phyloP scores from a whole-genome alignment of 2,113 vertebrate genomes.

The Equus quagga region DNA sequence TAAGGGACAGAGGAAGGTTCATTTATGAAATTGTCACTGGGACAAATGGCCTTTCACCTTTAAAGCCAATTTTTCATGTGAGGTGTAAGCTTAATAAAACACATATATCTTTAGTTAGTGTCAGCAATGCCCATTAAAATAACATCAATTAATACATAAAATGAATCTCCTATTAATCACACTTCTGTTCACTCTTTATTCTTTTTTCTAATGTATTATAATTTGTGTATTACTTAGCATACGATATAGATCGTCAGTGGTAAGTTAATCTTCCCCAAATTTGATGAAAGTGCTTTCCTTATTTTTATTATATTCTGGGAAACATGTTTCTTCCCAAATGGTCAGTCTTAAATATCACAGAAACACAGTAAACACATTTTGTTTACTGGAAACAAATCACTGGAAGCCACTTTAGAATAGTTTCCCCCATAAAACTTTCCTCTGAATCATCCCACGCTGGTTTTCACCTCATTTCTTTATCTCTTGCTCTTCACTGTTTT shows the following conservation, averaged over 20 bases:
- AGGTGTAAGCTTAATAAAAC: background rate
- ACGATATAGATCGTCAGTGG: background rate
- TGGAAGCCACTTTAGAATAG: background rate
- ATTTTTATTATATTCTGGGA: background rate
- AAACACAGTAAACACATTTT: background rate
- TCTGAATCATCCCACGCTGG: background rate
- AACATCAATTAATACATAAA: constrained; percentile 45
- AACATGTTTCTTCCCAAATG: background rate
- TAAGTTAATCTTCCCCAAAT: background rate
- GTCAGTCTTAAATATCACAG: background rate
- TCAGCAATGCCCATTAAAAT: constrained; percentile 26
- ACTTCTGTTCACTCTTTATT: background rate
- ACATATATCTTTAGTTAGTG: background rate
- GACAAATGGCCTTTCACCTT: background rate
- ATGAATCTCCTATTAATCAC: background rate
- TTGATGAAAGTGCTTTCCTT: background rate
- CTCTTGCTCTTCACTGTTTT: background rate
- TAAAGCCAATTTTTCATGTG: background rate
- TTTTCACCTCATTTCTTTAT: background rate
- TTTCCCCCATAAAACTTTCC: background rate
- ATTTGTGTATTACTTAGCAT: constrained; percentile 11
- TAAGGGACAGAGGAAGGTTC: background rate
- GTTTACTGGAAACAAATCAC: background rate
- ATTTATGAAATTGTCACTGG: background rate
- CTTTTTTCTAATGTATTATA: background rate